Evolutionary conservation across 2,797 vertebrate species (phyloP).

Genomic region (Xenopus petersii): DNA sequence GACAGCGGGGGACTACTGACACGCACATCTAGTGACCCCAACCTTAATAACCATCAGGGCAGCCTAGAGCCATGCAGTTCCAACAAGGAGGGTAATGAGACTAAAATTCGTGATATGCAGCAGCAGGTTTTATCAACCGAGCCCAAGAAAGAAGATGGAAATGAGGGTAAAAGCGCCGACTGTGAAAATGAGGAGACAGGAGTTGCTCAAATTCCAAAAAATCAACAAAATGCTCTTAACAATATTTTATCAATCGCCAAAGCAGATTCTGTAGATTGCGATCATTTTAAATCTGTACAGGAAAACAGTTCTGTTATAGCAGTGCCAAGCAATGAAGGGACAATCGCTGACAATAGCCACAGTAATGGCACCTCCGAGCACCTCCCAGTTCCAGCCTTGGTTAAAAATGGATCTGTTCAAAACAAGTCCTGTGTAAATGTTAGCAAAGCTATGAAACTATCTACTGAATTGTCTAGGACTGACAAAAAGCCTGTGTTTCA

Average conservation of each 20-base stretch:
- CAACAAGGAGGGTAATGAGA: slow-evolving; percentile 55
- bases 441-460: slow-evolving; percentile 50
- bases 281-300: neutral
- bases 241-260: neutral
- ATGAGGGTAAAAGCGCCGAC: neutral
- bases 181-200: neutral
- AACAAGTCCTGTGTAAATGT: slow-evolving; percentile 7
- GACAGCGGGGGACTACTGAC: slow-evolving; percentile 86
- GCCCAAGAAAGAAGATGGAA: slow-evolving; percentile 49
- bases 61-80: slow-evolving; percentile 69
- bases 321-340: slow-evolving; percentile 7
- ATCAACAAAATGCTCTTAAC: neutral
- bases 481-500: slow-evolving; percentile 75
- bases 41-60: slow-evolving; percentile 84
- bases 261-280: neutral
- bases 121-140: slow-evolving; percentile 18
- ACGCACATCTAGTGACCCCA: slow-evolving; percentile 96
- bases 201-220: neutral
- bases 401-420: slow-evolving; percentile 6
- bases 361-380: neutral
- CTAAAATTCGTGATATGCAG: neutral
- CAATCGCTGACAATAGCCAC: neutral
- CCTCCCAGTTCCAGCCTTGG: neutral
- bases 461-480: slow-evolving; percentile 62
- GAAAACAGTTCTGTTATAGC: neutral